Evolutionary conservation across 2,797 vertebrate genomes (phyloP).

Genomic region (Leucoraja ocellata): DNA sequence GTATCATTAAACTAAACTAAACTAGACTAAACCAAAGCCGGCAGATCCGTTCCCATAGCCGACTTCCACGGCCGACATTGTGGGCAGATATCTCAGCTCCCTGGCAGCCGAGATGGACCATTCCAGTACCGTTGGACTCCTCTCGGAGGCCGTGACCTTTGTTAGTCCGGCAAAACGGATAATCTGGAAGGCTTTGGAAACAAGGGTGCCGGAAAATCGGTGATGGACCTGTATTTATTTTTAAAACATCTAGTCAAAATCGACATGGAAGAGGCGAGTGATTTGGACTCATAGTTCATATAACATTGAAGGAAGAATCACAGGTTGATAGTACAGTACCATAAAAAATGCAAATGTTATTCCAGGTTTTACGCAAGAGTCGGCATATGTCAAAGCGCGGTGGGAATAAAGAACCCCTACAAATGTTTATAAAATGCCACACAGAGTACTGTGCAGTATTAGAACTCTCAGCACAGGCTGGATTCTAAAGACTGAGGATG

Average conservation of each 20-base stretch:
- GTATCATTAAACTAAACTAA: no score
- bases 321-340: neutral
- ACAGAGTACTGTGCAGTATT: neutral
- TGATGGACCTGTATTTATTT: no score
- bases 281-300: neutral
- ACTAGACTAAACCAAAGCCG: no score
- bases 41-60: no score
- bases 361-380: neutral
- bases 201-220: no score
- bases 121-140: no score
- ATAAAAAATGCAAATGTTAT: neutral
- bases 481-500: neutral
- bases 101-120: no score
- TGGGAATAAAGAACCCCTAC: neutral
- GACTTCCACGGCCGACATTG: no score
- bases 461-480: neutral
- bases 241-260: neutral
- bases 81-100: no score
- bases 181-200: no score
- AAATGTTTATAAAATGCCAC: neutral
- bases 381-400: neutral
- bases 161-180: no score
- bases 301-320: neutral
- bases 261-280: neutral
- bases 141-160: no score